Conservation (phyloP, 1,140 invertebrate species). For the Bradysia coprophila region DNA sequence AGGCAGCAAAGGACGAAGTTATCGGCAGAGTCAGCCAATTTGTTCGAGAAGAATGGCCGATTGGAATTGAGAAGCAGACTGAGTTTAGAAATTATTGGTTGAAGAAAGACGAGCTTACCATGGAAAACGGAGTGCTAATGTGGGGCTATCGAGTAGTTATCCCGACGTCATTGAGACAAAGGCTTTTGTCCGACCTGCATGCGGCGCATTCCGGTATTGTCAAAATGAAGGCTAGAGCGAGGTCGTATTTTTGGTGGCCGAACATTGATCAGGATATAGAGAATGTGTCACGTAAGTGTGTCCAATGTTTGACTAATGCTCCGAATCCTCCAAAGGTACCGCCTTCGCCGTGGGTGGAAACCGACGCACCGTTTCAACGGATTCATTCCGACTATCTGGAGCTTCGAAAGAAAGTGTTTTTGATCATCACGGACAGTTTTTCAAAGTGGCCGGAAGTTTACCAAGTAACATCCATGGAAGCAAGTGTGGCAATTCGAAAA, state of each 20-base stretch:
- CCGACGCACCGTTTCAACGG: neutral
- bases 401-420: neutral
- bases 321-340: neutral
- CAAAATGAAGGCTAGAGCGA: conserved; percentile 22
- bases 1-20: neutral
- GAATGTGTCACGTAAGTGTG: neutral
- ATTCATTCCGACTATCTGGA: neutral
- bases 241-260: conserved; percentile 26
- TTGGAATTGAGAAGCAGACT: neutral
- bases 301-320: neutral
- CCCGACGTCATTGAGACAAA: conserved; percentile 9
- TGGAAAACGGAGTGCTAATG: conserved; percentile 9
- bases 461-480: neutral
- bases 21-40: neutral
- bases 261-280: conserved; percentile 24
- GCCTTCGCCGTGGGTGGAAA: neutral
- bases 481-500: neutral
- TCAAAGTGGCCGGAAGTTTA: neutral
- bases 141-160: conserved; percentile 10
- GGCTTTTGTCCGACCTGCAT: conserved; percentile 20
- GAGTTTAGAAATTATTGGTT: neutral
- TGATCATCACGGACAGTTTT: neutral
- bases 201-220: conserved; percentile 23
- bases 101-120: conserved; percentile 1
- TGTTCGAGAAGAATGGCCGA: neutral